These are phyloP conservation scores for Porphyrio hochstetteri DNA, from an alignment of 2,113 vertebrate species.

Conservation along the genomic window DNA sequence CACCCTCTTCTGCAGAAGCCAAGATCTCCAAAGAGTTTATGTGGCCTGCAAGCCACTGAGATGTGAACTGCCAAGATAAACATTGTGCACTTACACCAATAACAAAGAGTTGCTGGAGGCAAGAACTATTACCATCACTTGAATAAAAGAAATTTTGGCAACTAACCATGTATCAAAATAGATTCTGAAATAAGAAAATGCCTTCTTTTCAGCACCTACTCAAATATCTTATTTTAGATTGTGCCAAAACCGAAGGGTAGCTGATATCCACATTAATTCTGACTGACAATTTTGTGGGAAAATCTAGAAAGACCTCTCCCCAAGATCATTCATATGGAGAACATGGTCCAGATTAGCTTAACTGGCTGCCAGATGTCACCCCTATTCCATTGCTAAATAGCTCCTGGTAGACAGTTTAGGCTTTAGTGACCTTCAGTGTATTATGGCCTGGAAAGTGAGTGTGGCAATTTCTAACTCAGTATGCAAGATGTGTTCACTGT, in stretches of 20 bases:
- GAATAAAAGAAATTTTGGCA: conserved; percentile 30
- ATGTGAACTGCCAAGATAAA: conserved; percentile 21
- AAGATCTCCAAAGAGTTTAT: conserved; percentile 2
- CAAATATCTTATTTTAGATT: conserved; percentile 23
- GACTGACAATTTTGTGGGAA: conserved; percentile 21
- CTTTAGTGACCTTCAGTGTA: not conserved
- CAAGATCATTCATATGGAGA: not conserved
- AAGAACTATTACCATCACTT: not conserved
- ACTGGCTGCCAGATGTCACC: not conserved
- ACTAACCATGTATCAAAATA: conserved; percentile 32
- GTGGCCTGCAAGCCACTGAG: not conserved
- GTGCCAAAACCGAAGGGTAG: not conserved
- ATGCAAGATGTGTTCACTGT: not conserved
- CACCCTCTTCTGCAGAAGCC: not conserved
- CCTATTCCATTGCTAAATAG: not conserved
- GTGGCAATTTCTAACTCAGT: not conserved
- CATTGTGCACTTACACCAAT: conserved; percentile 3
- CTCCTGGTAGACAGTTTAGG: not conserved
- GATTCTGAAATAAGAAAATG: conserved; percentile 21
- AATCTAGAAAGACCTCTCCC: not conserved
- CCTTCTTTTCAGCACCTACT: conserved; percentile 26
- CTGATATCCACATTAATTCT: conserved; percentile 37
- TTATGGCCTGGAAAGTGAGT: not conserved
- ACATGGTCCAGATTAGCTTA: not conserved
- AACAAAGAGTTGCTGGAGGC: conserved; percentile 34